Conservation (phyloP, 2,797 vertebrate genomes). For the Melanotaenia maccullochi region DNA sequence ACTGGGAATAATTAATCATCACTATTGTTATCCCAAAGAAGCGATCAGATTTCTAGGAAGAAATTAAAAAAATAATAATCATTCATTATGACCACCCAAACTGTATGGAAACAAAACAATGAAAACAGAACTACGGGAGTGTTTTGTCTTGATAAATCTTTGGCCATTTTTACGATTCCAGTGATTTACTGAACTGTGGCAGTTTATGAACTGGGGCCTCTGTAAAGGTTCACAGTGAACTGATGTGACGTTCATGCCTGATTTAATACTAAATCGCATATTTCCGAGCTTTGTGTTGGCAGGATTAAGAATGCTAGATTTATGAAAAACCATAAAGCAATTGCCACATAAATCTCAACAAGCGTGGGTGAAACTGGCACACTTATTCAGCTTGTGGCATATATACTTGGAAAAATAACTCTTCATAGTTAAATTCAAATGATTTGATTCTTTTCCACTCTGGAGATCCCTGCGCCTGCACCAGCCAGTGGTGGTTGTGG, state of each 20-base stretch:
- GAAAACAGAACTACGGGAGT: not conserved
- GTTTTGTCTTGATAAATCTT: slow-evolving; percentile 7
- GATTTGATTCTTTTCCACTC: not conserved
- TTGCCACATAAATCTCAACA: not conserved
- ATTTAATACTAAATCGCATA: slow-evolving; percentile 5
- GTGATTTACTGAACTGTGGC: slow-evolving; percentile 1
- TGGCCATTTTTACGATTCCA: not conserved
- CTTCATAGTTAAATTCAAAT: too few relatives aligned
- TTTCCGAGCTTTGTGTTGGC: not conserved
- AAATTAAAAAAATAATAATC: slow-evolving; percentile 35
- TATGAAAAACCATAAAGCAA: not conserved
- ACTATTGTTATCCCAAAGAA: slow-evolving; percentile 54
- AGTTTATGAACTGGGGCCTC: not conserved
- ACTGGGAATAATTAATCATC: slow-evolving; percentile 26
- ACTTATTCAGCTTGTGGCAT: not conserved
- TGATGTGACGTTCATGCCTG: not conserved
- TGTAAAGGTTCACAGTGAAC: not conserved
- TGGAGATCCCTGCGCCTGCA: not conserved
- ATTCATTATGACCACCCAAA: slow-evolving; percentile 31
- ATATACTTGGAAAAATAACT: not conserved
- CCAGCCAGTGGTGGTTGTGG: not conserved
- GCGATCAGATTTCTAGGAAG: slow-evolving; percentile 51
- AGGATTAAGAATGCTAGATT: not conserved
- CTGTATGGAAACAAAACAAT: slow-evolving; percentile 28
- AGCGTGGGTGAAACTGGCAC: not conserved